Base-by-base conservation (phyloP, 1,140 invertebrate species). In the Argopecten irradians region DNA sequence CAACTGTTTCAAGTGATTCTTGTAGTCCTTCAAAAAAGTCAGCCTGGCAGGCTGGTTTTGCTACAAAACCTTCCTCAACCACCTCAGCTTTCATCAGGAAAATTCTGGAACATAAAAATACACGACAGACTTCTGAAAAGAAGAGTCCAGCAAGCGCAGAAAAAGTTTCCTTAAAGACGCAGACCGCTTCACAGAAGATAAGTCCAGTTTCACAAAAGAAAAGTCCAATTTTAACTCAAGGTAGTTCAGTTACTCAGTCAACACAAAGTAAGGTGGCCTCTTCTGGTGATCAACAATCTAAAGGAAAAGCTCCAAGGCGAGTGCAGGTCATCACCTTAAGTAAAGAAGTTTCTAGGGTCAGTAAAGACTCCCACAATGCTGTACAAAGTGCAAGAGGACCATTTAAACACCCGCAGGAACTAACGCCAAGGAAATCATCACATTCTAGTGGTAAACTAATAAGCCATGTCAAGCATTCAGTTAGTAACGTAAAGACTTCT, bases 281-380 rank as follows among this genome's bases (percentile, higher is more conserved):
- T n/a, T n/a, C n/a, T 71, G 22, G 22, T n/a, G n/a, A 71, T n/a
- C 55, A 71, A 28, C 43, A 46, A 2, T 11, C 43, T 1, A 71
- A 71, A 71, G 55, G 28, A 16, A 71, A n/a, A 71, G 22, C n/a
- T 71, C 55, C 55, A 28, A n/a, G 55, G n/a, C 55, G 55, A 71
- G 22, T 71, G 5, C 55, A 71, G 28, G 55, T 71, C 2, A 71
- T 71, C 5, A 71, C 55, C 22, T 71, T 71, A 71, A 71, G 55
- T 71, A 71, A 71, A 11, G 55, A 71, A 71, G 55, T 71, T 1
- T 71, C 55, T 5, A 71, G 28, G 55, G 55, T n/a, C 55, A 71
- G 55, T n/a, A 71, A 71, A 71, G 55, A 71, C 22, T n/a, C 55
- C 28, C 55, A 71, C n/a, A 71, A 71, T 71, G 55, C 55, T 71